phyloP scores from a whole-genome alignment of 1,140 invertebrate genomes.

The Magallana gigas region DNA sequence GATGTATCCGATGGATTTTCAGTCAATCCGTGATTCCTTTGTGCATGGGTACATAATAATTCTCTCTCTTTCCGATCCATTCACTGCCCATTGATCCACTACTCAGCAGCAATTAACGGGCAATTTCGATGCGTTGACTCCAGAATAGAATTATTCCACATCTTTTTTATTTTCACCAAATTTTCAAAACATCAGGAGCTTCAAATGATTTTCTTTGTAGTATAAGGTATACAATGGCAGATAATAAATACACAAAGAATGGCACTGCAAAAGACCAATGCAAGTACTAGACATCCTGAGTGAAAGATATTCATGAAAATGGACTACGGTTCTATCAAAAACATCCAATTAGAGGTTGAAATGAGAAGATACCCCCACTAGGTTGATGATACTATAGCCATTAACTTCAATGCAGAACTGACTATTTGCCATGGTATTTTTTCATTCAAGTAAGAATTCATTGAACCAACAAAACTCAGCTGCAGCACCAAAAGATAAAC shows the following conservation, averaged over 20 bases:
- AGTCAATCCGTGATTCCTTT: background rate
- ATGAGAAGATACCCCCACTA: background rate
- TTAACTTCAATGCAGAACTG: background rate
- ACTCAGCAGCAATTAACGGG: background rate
- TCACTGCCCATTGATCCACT: background rate
- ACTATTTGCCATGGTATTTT: no score
- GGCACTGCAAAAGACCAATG: no score
- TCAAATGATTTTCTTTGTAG: no score
- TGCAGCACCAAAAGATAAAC: no score
- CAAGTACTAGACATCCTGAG: no score
- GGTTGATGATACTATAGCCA: background rate
- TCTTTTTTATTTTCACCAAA: background rate
- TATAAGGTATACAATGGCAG: no score
- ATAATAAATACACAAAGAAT: no score
- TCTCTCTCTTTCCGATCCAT: background rate
- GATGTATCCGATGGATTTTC: slow-evolving; percentile 16
- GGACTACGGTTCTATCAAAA: no score
- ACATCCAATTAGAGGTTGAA: background rate
- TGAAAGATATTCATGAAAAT: no score
- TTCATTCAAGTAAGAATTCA: no score
- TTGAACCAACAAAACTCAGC: no score
- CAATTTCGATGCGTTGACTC: background rate
- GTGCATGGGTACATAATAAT: background rate
- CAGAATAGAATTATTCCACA: background rate
- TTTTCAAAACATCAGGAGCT: background rate